These are phyloP conservation scores for Apis laboriosa DNA, from an alignment of 1,140 invertebrate species.

Conservation along the genomic window DNA sequence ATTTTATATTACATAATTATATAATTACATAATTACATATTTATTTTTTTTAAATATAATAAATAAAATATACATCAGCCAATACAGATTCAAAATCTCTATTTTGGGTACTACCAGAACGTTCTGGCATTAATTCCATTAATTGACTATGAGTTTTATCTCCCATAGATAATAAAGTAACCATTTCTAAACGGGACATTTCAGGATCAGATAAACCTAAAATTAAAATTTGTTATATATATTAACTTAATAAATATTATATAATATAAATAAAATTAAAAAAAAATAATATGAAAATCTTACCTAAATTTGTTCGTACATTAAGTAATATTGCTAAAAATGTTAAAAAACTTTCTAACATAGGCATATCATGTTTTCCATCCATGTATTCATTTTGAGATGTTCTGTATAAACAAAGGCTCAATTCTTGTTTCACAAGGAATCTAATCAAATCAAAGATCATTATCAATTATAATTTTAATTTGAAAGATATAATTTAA, in stretches of 20 bases:
- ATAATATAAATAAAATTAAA: constrained; percentile 12
- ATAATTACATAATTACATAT: not conserved
- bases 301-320: constrained; percentile 94
- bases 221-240: constrained; percentile 41
- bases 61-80: constrained; percentile 82
- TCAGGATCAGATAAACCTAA: constrained; percentile 81
- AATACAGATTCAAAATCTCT: constrained; percentile 94
- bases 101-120: constrained; percentile 94
- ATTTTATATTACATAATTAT: constrained; percentile 8
- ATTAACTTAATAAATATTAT: not conserved
- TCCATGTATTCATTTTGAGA: constrained; percentile 84
- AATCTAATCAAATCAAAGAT: constrained; percentile 82
- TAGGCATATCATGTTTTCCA: constrained; percentile 90
- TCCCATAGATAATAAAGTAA: constrained; percentile 93
- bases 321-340: constrained; percentile 95
- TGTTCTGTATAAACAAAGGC: constrained; percentile 85
- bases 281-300: constrained; percentile 50
- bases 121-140: constrained; percentile 96
- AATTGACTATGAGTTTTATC: constrained; percentile 98
- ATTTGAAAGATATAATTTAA: not conserved
- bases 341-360: constrained; percentile 95
- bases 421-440: constrained; percentile 92
- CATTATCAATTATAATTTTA: not conserved
- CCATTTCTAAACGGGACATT: constrained; percentile 93
- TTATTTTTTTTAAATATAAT: not conserved